Conservation (phyloP, 2,113 vertebrate genomes). For the Crotalus horridus region DNA sequence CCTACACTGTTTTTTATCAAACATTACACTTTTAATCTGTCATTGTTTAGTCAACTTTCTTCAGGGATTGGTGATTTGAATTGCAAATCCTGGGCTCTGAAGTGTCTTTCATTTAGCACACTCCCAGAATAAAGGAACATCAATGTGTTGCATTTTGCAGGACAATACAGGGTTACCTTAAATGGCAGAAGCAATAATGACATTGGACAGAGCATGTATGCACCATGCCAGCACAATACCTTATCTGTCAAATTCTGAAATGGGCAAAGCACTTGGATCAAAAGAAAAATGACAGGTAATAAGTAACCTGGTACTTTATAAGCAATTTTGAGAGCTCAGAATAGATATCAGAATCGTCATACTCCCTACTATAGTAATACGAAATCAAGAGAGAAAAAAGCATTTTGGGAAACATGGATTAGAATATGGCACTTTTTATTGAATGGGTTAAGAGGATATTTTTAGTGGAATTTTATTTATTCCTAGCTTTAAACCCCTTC, state of each 20-base stretch:
- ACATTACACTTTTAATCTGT: background rate
- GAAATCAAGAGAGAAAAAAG: slow-evolving; percentile 28
- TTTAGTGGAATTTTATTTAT: background rate
- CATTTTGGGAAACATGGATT: slow-evolving; percentile 22
- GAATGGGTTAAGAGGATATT: background rate
- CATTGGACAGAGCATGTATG: slow-evolving; percentile 15
- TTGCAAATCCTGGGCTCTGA: background rate
- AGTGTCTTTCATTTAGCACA: background rate
- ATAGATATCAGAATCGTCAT: slow-evolving; percentile 51
- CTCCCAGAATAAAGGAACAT: background rate
- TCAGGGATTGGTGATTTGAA: background rate
- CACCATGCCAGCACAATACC: slow-evolving; percentile 38
- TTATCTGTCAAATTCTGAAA: slow-evolving; percentile 33
- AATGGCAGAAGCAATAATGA: slow-evolving; percentile 42
- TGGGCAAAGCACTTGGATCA: slow-evolving; percentile 38
- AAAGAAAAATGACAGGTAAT: slow-evolving; percentile 47
- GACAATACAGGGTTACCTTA: slow-evolving; percentile 7
- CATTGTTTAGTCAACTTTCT: background rate
- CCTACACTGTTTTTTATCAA: background rate
- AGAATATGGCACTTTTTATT: slow-evolving; percentile 17
- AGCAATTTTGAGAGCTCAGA: slow-evolving; percentile 47
- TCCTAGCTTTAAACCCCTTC: background rate
- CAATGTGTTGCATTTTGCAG: slow-evolving; percentile 15
- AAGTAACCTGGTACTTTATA: slow-evolving; percentile 48
- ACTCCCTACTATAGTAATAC: slow-evolving; percentile 31